Percentiles rank a stretch among this genome's conserved stretches.
Conservation (phyloP, 2,888 invertebrate genomes). For the Tipula unca region DNA sequence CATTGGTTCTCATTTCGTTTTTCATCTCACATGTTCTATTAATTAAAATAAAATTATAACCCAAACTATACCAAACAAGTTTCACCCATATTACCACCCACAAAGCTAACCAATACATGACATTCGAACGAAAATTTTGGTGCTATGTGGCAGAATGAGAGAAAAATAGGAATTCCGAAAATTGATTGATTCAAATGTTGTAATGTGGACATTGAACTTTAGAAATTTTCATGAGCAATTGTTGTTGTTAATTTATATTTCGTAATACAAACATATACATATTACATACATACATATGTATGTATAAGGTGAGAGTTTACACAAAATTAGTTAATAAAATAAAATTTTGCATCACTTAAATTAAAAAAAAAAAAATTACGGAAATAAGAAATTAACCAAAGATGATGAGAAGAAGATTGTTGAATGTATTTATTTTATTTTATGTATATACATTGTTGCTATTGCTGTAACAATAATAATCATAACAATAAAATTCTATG, state of each 20-base stretch:
- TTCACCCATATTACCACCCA: neutral
- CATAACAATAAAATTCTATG: neutral
- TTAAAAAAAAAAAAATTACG: neutral
- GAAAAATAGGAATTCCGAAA: neutral
- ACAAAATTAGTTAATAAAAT: neutral
- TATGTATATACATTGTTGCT: too few relatives aligned
- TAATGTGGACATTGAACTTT: conserved; percentile 2
- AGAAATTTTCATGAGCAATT: neutral
- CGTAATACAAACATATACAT: too few relatives aligned
- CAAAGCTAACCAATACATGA: neutral
- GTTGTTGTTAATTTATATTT: neutral
- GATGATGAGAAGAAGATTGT: too few relatives aligned
- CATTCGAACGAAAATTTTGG: neutral
- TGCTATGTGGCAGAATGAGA: neutral
- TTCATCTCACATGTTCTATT: neutral
- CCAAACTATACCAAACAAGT: too few relatives aligned
- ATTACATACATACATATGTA: too few relatives aligned
- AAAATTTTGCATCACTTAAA: neutral
- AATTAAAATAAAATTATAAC: neutral
- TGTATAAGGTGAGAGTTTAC: neutral
- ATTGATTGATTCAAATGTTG: neutral
- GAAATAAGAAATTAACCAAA: neutral
- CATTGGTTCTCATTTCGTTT: neutral
- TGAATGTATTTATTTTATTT: too few relatives aligned
- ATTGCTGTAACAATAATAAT: neutral